These are phyloP conservation scores for Trichomycterus rosablanca DNA, from an alignment of 2,113 vertebrate species.

Conservation along the genomic window DNA sequence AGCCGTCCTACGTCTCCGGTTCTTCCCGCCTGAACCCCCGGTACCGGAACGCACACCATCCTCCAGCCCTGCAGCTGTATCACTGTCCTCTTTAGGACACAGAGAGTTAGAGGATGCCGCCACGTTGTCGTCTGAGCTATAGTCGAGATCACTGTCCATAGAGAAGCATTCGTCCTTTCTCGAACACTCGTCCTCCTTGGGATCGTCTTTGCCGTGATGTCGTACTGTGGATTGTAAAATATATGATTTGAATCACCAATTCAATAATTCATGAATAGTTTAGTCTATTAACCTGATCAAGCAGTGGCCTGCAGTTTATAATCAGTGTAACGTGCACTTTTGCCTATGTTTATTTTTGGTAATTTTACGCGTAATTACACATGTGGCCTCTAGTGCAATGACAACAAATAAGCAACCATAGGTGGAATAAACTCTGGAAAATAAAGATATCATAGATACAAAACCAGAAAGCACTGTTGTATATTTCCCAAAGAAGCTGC, in stretches of 20 bases:
- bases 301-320: no score
- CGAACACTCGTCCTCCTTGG: conserved; percentile 79
- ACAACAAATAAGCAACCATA: no score
- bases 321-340: no score
- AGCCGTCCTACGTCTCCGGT: conserved; percentile 87
- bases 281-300: no score
- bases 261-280: no score
- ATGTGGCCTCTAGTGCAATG: neutral
- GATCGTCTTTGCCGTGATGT: conserved; percentile 76
- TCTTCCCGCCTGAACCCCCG: conserved; percentile 76
- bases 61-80: conserved; percentile 59
- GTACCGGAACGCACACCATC: conserved; percentile 67
- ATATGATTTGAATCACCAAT: neutral
- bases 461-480: no score
- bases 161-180: conserved; percentile 91
- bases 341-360: no score
- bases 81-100: conserved; percentile 80
- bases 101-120: conserved; percentile 60
- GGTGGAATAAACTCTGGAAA: neutral
- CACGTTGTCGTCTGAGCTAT: conserved; percentile 94
- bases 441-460: no score
- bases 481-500: neutral
- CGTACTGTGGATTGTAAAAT: conserved; percentile 56
- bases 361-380: neutral
- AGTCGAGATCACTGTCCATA: conserved; percentile 96